phyloP scores from a whole-genome alignment of 2,113 vertebrate genomes.

The Poeciliopsis occidentalis region DNA sequence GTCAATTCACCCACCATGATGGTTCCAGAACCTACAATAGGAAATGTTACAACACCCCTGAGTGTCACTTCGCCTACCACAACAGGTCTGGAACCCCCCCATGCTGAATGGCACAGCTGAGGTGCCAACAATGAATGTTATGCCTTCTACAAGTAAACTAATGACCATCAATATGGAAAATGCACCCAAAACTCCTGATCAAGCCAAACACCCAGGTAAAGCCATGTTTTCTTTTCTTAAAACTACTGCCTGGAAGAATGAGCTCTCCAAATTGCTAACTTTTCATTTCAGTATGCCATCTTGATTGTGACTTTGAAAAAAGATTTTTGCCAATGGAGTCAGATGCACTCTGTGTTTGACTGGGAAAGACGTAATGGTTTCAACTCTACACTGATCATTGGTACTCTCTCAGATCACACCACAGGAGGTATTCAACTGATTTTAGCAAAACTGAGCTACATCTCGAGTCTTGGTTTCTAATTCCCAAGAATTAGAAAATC shows the following conservation, averaged over 20 bases:
- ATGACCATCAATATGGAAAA: neutral
- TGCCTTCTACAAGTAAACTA: neutral
- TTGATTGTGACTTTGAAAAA: conserved; percentile 53
- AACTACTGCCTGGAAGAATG: no score
- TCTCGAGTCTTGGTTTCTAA: no score
- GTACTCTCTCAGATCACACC: conserved; percentile 65
- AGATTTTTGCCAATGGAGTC: conserved; percentile 50
- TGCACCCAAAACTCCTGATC: neutral
- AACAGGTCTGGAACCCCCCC: neutral
- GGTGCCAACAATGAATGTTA: neutral
- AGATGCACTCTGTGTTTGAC: conserved; percentile 44
- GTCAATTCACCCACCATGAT: conserved; percentile 2
- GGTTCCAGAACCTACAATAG: no score
- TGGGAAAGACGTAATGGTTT: conserved; percentile 50
- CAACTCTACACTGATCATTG: conserved; percentile 37
- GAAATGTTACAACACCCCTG: neutral
- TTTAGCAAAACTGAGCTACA: no score
- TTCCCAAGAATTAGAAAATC: conserved; percentile 60
- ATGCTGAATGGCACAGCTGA: neutral
- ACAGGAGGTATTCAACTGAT: conserved; percentile 39
- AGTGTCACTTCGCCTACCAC: conserved; percentile 1
- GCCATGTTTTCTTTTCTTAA: no score
- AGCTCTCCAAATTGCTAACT: neutral
- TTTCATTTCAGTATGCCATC: conserved; percentile 22
- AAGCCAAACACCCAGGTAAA: conserved; percentile 6